A percentile compares a stretch with the other conserved stretches of the same genome.
Evolutionary conservation across 2,888 invertebrate genomes (phyloP).

Genomic region (Dyspetes luteomarginatus): DNA sequence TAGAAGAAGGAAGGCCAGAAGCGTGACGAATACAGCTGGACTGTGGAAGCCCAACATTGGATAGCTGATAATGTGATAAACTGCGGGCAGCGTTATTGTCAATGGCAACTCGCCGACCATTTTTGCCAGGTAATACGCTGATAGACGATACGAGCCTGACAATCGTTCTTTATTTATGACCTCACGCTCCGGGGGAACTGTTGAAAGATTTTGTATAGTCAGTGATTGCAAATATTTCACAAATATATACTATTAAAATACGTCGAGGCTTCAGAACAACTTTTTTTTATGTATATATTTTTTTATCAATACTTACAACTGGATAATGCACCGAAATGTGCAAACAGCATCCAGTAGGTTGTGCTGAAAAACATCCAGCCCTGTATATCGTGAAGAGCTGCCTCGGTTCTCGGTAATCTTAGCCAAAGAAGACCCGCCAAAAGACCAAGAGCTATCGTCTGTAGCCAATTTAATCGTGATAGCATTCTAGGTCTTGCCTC

Average conservation of each 20-base stretch:
- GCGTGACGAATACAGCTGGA: slow-evolving; percentile 88
- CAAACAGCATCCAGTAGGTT: slow-evolving; percentile 93
- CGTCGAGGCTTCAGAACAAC: neutral
- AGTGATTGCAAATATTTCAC: neutral
- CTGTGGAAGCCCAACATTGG: slow-evolving; percentile 89
- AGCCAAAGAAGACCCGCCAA: slow-evolving; percentile 92
- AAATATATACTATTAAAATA: neutral
- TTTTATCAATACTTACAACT: slow-evolving; percentile 87
- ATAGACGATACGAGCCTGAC: slow-evolving; percentile 91
- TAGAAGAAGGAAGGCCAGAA: slow-evolving; percentile 88
- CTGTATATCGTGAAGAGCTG: slow-evolving; percentile 90
- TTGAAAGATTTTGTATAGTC: slow-evolving; percentile 8
- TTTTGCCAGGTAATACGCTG: slow-evolving; percentile 92
- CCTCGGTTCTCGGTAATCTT: slow-evolving; percentile 90
- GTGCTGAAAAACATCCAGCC: slow-evolving; percentile 94
- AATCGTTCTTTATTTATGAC: slow-evolving; percentile 92
- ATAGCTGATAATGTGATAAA: slow-evolving; percentile 91
- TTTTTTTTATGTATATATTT: neutral
- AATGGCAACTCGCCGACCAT: slow-evolving; percentile 92
- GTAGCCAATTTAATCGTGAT: slow-evolving; percentile 91
- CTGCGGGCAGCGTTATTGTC: slow-evolving; percentile 89
- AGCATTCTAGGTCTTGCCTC: slow-evolving; percentile 91
- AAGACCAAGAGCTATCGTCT: slow-evolving; percentile 89
- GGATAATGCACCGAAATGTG: slow-evolving; percentile 90
- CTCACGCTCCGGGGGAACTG: slow-evolving; percentile 91